Base-by-base conservation (phyloP, 64 coral and sea anemone species). In the Montipora foliosa region DNA sequence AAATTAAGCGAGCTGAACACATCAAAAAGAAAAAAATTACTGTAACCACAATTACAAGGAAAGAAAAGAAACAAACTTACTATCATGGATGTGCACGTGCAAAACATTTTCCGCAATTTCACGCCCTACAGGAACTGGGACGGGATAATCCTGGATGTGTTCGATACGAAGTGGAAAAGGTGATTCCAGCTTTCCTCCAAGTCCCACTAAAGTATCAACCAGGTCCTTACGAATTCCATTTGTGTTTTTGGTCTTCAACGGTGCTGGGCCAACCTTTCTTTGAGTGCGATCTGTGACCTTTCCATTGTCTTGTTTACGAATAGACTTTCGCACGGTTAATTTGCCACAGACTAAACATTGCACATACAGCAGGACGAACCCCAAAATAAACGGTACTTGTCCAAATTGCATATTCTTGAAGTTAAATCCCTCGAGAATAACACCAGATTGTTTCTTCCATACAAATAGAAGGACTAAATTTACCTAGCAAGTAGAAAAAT, bases 11-110 rank as follows among this genome's bases (percentile, higher is more conserved):
- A 37, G 37, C 37, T 37, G 37, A 37, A 2, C 37, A 37, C 37
- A 37, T 37, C 37, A 37, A 29, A 29, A 29, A 29, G 29, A 29
- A 29, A 29, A 25, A 29, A 29, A 2, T 37, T 37, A 55, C 52
- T 55, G 6, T 55, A 55, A 16, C 1, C 1, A 20, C 16, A 44
- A 29, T 0, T 67, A 47, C 5, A 48, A 67, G 6, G 10, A 52
- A 86, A 45, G 19, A 68, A 17, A 84, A 51, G 0, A 69, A 8
- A 48, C 49, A 14, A 64, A 86, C 82, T 86, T 67, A 86, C 82
- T 69, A 47, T 86, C 82, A 71, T 86, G 82, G 19, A 86, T 86
- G 66, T 86, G 82, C 44, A 86, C 82, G 44, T 86, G 82, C 24
- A 86, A 71, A 20, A 86, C 47, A 13, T 86, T 69, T 86, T 86